Evolutionary conservation across 53 echinoderm and acorn worm genomes (phyloP), one percentile per base, ranked within the genome.

Genomic region (Holothuria leucospilota): DNA sequence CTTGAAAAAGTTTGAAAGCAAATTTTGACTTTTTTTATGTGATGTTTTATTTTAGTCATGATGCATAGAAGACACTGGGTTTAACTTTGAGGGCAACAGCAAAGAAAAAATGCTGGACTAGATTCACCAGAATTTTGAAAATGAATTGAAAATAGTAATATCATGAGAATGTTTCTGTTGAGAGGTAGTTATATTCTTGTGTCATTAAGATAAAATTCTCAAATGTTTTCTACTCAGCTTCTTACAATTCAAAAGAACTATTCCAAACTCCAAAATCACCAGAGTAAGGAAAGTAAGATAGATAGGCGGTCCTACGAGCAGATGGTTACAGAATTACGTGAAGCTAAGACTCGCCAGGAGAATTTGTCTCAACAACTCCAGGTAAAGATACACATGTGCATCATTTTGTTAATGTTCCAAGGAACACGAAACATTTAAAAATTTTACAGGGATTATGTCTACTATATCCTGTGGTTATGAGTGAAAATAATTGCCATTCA

Each of bases 221-320:
- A 29, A n/a, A 9, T 64, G 24, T 39, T 18, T 68, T 60, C 20
- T 39, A 62, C 87, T 4, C 85, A 96, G 96, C 56, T 96, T 84
- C 82, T 80, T 13, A 82, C 30, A 51, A 86, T 96, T 27, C 94
- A 92, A 82, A 85, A 80, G 64, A 91, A 94, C 75, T 96, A 94
- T 63, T 94, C 94, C 75, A 92, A 84, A 71, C 63, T 96, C 13
- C 90, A 96, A 85, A 94, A 88, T 70, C 96, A 94, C 64, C 94
- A 92, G 73, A 89, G 86, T 74, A 96, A 89, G 40, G 92, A 92
- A 71, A 70, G 82, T 20, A 84, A 74, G 29, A 70, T 84, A 27
- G 90, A 84, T 6, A 86, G 77, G 7, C 38, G 27, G 52, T 59
- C 79, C 2, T 29, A 79, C 26, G 79, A 79, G 9, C 60, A 79